These are phyloP conservation scores for Neodiprion fabricii DNA, from an alignment of 1,140 invertebrate genomes.

Conservation along the genomic window DNA sequence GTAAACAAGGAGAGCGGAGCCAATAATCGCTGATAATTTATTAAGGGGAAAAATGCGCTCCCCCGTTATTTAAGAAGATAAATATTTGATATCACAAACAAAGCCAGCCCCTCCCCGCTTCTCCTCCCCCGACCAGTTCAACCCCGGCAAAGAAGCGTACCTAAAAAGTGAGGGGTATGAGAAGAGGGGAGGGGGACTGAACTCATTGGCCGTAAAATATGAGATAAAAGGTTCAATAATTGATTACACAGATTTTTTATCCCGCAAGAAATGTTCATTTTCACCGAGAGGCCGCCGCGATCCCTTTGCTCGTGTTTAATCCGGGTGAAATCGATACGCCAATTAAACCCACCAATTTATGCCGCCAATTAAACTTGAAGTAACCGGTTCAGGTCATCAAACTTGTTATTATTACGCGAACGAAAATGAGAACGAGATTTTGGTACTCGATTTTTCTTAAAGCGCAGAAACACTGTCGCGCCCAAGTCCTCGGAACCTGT, in stretches of 20 bases:
- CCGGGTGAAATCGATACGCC: neutral
- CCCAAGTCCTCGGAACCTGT: too few relatives aligned
- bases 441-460: neutral
- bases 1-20: conserved; percentile 29
- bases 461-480: too few relatives aligned
- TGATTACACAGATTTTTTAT: conserved; percentile 63
- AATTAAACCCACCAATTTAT: neutral
- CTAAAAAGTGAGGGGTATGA: neutral
- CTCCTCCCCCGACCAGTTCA: neutral
- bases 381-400: neutral
- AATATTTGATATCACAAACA: conserved; percentile 26
- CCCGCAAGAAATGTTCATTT: conserved; percentile 61
- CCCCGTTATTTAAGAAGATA: conserved; percentile 24
- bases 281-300: conserved; percentile 33
- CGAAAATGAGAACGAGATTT: neutral
- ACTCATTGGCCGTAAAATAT: conserved; percentile 61
- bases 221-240: conserved; percentile 61
- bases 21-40: conserved; percentile 47
- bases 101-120: conserved; percentile 18
- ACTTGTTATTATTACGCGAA: neutral
- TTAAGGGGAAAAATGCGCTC: conserved; percentile 37
- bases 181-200: conserved; percentile 17
- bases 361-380: neutral
- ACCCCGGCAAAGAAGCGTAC: conserved; percentile 4
- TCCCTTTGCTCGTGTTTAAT: neutral